Conservation (phyloP, 2,797 vertebrate genomes). For the Cyclopterus lumpus region DNA sequence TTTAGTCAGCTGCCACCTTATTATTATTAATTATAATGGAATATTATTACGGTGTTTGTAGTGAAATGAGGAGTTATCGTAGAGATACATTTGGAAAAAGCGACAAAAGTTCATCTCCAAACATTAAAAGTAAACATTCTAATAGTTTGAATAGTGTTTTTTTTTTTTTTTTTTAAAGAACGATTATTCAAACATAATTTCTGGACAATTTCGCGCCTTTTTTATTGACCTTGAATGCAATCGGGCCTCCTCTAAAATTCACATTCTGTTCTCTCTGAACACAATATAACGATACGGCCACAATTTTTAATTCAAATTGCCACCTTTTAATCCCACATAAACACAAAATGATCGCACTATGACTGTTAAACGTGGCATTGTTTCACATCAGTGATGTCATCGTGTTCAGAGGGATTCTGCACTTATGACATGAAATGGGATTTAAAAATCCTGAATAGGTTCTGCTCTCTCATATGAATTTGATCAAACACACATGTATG, state of each 20-base stretch:
- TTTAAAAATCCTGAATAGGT: background rate
- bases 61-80: background rate
- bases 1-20: background rate
- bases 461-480: slow-evolving; percentile 35
- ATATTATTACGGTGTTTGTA: background rate
- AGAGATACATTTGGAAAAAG: background rate
- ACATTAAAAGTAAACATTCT: too few relatives aligned
- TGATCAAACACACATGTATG: slow-evolving; percentile 30
- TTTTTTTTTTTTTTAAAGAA: too few relatives aligned
- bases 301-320: background rate
- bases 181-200: background rate
- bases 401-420: background rate
- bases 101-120: too few relatives aligned
- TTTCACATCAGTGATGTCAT: too few relatives aligned
- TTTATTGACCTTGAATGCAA: background rate
- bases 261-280: background rate
- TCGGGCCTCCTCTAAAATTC: background rate
- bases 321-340: background rate
- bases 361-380: background rate
- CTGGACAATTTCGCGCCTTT: background rate
- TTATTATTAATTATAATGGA: too few relatives aligned
- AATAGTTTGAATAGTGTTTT: too few relatives aligned
- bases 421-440: background rate
- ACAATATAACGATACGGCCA: background rate
- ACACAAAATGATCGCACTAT: background rate